Percentiles rank a stretch among this genome's conserved stretches.
Conservation (phyloP, 2,113 vertebrate species). For the Danio rerio region GRCz12tu NC_133180.1:38711501-38712000, state of each 20-base stretch:
- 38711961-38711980: too few relatives aligned
- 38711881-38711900: too few relatives aligned
- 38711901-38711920: too few relatives aligned
- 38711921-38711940: too few relatives aligned
- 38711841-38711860: conserved; percentile 92
- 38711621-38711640: conserved; percentile 89
- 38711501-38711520: not conserved
- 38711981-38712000: too few relatives aligned
- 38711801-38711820: conserved; percentile 88
- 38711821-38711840: conserved; percentile 93
- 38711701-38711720: not conserved
- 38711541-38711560: conserved; percentile 92
- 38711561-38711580: conserved; percentile 98
- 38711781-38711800: conserved; percentile 87
- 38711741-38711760: conserved; percentile 96
- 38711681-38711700: not conserved
- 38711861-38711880: too few relatives aligned
- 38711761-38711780: conserved; percentile 93
- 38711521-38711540: conserved; percentile 81
- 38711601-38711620: conserved; percentile 94
- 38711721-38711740: conserved; percentile 67
- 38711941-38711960: too few relatives aligned
- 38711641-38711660: conserved; percentile 88
- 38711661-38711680: not conserved
- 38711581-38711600: conserved; percentile 96